A percentile compares a stretch with the other conserved stretches of the same genome.
These are phyloP conservation scores for Scalopus aquaticus DNA, from an alignment of 2,113 vertebrate genomes.

Conservation along the genomic window DNA sequence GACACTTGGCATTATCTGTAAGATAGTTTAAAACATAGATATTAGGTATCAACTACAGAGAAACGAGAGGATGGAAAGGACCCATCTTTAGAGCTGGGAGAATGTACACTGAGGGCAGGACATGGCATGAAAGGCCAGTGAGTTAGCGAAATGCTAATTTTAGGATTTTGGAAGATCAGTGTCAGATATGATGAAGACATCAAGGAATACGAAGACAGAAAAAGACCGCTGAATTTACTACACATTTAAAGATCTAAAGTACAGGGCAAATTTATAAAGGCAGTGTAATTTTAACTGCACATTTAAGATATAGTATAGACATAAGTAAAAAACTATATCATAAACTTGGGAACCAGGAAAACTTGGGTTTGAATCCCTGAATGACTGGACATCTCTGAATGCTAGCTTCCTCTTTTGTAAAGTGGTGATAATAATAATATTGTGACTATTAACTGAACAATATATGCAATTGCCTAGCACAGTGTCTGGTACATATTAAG, in stretches of 20 bases:
- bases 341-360: background rate
- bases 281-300: background rate
- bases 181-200: background rate
- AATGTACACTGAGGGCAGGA: rapidly evolving
- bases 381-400: background rate
- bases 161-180: background rate
- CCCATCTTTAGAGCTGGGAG: background rate
- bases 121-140: background rate
- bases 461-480: background rate
- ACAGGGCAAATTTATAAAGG: background rate
- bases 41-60: background rate
- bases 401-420: background rate
- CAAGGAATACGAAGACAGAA: background rate
- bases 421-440: background rate
- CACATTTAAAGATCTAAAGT: background rate
- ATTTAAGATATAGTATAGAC: background rate
- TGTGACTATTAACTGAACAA: background rate
- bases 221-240: background rate
- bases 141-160: background rate
- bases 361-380: background rate
- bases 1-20: background rate
- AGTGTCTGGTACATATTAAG: background rate
- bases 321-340: background rate
- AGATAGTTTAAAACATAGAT: background rate
- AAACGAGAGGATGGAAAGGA: background rate